Percentiles rank a stretch among this genome's conserved stretches.
phyloP scores from a whole-genome alignment of 2,113 vertebrate genomes.

The Xiphias gladius region DNA sequence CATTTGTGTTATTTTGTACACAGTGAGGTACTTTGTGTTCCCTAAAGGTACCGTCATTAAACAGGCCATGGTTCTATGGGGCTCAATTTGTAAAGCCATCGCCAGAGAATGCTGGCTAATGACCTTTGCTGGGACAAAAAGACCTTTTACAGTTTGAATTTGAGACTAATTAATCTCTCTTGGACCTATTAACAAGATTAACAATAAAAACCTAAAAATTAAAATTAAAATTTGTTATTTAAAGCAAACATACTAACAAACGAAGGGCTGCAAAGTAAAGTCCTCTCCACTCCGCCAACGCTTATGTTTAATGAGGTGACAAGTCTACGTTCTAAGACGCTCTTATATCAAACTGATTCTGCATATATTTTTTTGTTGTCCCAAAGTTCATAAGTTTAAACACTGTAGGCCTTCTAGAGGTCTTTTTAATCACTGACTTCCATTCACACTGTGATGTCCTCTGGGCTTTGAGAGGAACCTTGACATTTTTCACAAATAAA shows the following conservation, averaged over 20 bases:
- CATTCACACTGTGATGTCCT: too few species aligned
- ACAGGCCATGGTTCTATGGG: background rate
- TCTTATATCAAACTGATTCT: too few species aligned
- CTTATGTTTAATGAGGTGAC: background rate
- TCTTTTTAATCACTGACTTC: too few species aligned
- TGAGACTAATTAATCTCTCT: slow-evolving; percentile 28
- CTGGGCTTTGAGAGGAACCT: too few species aligned
- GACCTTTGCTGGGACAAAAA: slow-evolving; percentile 21
- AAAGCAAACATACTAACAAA: background rate
- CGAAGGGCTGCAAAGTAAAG: background rate
- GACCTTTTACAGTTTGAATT: slow-evolving; percentile 7
- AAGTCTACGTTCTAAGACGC: background rate
- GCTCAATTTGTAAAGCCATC: background rate
- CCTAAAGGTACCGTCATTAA: background rate
- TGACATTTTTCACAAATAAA: too few species aligned
- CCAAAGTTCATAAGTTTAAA: too few species aligned
- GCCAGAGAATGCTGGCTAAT: background rate
- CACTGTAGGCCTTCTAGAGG: too few species aligned
- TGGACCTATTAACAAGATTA: background rate
- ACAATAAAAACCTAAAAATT: background rate
- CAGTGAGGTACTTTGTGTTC: background rate
- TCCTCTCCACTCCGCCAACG: background rate
- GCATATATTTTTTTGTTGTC: too few species aligned
- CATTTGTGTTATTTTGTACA: too few species aligned
- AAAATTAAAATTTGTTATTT: too few species aligned